A percentile compares a stretch with the other conserved stretches of the same genome.
Evolutionary conservation across 2,797 vertebrate species (phyloP).

Genomic region (Halcyon badia): DNA sequence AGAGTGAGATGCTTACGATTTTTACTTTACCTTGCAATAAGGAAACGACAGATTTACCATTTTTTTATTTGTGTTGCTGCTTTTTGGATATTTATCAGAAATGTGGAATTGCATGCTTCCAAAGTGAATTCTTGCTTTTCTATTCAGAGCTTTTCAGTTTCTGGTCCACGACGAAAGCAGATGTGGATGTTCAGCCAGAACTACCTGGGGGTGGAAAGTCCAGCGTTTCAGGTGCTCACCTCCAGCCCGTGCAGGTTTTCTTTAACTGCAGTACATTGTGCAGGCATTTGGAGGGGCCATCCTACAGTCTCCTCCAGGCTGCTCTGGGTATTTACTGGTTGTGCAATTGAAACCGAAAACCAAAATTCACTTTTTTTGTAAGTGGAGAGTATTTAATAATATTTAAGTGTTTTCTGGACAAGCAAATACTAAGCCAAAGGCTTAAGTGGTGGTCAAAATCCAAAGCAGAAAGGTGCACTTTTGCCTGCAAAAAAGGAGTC

Average conservation of each 20-base stretch:
- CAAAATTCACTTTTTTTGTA: background rate
- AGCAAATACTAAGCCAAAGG: background rate
- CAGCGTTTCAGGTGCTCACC: background rate
- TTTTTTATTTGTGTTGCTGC: slow-evolving; percentile 25
- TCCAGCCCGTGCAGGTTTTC: background rate
- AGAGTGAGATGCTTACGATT: slow-evolving; percentile 18
- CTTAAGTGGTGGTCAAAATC: background rate
- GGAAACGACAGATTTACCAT: background rate
- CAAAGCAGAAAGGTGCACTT: background rate
- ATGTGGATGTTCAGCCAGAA: background rate
- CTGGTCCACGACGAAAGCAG: background rate
- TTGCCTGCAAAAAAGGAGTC: background rate
- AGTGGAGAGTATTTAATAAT: background rate
- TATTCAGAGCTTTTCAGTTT: background rate
- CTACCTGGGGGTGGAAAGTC: background rate
- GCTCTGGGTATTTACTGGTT: background rate
- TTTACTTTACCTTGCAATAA: slow-evolving; percentile 14
- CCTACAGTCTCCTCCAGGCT: background rate
- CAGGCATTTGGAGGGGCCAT: background rate
- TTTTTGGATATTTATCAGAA: slow-evolving; percentile 44
- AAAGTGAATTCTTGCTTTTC: background rate
- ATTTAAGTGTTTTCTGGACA: background rate
- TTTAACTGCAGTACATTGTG: background rate
- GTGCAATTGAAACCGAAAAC: background rate
- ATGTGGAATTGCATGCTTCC: background rate